Evolutionary conservation across 2,888 invertebrate genomes (phyloP).

Genomic region (Arctia plantaginis): DNA sequence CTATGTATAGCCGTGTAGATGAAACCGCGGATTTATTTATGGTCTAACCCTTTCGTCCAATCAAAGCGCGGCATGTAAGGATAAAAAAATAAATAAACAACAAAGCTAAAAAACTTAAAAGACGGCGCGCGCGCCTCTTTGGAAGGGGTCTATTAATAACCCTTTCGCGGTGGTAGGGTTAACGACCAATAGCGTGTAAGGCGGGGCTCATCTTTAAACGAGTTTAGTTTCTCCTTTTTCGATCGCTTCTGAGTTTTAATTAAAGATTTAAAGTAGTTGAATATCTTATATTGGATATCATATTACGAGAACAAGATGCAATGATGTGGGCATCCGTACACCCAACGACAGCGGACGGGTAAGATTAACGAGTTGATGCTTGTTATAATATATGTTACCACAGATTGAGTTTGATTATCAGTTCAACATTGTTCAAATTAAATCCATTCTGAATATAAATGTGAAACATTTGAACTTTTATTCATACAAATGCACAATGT

Average conservation of each 20-base stretch:
- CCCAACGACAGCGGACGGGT: not conserved
- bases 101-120: conserved; percentile 79
- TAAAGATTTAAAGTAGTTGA: not conserved
- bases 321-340: not conserved
- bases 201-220: conserved; percentile 68
- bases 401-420: not conserved
- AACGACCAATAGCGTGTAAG: conserved; percentile 77
- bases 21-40: conserved; percentile 74
- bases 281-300: not conserved
- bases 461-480: not conserved
- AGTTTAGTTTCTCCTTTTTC: conserved; percentile 35
- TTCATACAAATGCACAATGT: not conserved
- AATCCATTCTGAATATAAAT: not conserved
- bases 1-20: conserved; percentile 61
- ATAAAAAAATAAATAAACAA: conserved; percentile 72
- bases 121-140: conserved; percentile 74
- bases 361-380: not conserved
- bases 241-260: conserved; percentile 20
- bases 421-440: not conserved
- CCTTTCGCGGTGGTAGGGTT: conserved; percentile 81
- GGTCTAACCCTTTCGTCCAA: conserved; percentile 81
- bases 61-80: conserved; percentile 64
- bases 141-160: conserved; percentile 81
- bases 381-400: not conserved
- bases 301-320: not conserved